A percentile compares a stretch with the other conserved stretches of the same genome.
Conservation (phyloP, 2,797 vertebrate genomes). For the Mormyrus proboscirostris region DNA sequence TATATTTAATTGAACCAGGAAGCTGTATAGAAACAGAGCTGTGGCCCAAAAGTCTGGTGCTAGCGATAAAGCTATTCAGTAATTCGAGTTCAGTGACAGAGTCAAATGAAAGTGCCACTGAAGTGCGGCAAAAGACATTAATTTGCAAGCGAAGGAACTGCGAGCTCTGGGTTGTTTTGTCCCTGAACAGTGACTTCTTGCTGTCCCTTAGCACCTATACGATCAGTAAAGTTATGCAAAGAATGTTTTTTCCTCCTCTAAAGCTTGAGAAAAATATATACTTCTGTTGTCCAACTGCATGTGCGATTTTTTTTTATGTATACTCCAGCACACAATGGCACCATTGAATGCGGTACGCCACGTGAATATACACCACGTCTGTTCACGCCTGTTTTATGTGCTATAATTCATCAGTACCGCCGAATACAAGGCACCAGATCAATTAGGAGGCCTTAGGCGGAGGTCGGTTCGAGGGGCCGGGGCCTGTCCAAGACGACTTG, state of each 20-base stretch:
- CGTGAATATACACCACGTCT: constrained; percentile 37
- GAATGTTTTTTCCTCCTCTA: constrained; percentile 20
- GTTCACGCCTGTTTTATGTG: neutral
- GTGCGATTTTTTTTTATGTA: neutral
- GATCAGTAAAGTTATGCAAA: neutral
- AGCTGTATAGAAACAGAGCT: neutral
- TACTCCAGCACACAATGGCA: constrained; percentile 23
- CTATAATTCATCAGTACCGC: constrained; percentile 24
- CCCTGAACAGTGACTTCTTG: neutral
- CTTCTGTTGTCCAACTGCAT: constrained; percentile 17
- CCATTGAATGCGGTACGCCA: constrained; percentile 22
- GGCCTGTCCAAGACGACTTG: constrained; percentile 21
- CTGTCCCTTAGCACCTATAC: neutral
- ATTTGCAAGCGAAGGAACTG: neutral
- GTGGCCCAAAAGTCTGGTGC: neutral
- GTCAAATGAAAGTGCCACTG: neutral
- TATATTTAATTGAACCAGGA: neutral
- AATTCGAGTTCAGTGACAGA: neutral
- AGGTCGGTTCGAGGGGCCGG: constrained; percentile 23
- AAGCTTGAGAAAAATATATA: constrained; percentile 19
- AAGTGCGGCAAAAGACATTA: neutral
- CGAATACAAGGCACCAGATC: constrained; percentile 16
- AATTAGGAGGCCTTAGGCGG: constrained; percentile 24
- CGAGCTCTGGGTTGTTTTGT: neutral
- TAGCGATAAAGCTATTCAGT: neutral